Evolutionary conservation across 2,113 vertebrate genomes (phyloP).

Genomic region (Otus sunia): DNA sequence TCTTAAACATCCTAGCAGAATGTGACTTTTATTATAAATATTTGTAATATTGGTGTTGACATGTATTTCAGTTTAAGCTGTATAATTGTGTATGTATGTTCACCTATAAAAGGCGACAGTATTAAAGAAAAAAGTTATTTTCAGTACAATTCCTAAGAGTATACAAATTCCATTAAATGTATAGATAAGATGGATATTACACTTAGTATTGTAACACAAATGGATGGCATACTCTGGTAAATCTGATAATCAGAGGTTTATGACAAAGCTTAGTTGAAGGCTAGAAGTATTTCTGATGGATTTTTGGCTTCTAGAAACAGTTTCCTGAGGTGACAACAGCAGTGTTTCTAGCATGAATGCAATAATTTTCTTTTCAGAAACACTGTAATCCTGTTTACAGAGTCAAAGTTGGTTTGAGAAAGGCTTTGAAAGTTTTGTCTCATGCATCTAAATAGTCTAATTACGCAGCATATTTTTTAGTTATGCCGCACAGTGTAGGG

Average conservation of each 20-base stretch:
- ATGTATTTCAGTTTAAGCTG: background rate
- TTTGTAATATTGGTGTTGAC: background rate
- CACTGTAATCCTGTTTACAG: background rate
- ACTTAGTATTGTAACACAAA: background rate
- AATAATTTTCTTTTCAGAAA: constrained; percentile 14
- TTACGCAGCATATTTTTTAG: background rate
- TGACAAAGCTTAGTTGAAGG: background rate
- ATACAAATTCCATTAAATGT: background rate
- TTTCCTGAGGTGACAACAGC: background rate
- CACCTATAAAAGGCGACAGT: background rate
- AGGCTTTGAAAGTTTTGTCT: background rate
- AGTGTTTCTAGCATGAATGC: background rate
- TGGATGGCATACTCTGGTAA: background rate
- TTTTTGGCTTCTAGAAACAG: background rate
- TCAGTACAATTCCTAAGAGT: background rate
- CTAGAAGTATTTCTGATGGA: background rate
- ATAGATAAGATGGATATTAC: background rate
- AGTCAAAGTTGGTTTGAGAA: background rate
- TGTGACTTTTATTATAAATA: background rate
- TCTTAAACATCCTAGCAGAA: background rate
- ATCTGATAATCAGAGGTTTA: background rate
- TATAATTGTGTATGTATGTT: background rate
- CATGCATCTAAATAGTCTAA: background rate
- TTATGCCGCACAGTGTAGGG: background rate
- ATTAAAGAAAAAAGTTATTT: background rate